Percentiles rank a stretch among this genome's conserved stretches.
These are phyloP conservation scores for Rattus rattus DNA, from an alignment of 2,113 vertebrate genomes.

Conservation along the genomic window DNA sequence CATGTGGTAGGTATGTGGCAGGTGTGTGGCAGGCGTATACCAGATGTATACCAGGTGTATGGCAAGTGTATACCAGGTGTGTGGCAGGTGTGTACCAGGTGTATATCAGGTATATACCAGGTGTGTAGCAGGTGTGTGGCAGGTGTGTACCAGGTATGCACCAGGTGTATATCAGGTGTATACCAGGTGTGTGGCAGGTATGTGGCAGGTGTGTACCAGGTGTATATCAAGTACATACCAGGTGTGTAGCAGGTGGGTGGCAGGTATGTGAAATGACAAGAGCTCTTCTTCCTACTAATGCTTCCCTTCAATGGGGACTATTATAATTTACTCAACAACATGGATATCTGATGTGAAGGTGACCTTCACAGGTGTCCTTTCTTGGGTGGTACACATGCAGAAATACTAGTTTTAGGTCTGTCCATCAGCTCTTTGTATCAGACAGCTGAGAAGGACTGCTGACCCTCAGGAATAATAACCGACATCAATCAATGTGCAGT, in stretches of 20 bases:
- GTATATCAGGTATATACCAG: too few species aligned
- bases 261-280: not conserved
- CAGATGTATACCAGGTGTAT: not conserved
- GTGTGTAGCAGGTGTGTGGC: too few species aligned
- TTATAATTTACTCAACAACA: not conserved
- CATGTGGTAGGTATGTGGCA: too few species aligned
- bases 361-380: not conserved
- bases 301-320: not conserved
- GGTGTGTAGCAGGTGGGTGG: too few species aligned
- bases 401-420: not conserved
- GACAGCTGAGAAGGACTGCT: not conserved
- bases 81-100: too few species aligned
- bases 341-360: not conserved
- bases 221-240: too few species aligned
- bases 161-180: too few species aligned
- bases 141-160: too few species aligned
- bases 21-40: not conserved
- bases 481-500: not conserved
- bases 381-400: rapidly evolving
- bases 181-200: not conserved
- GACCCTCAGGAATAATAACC: not conserved
- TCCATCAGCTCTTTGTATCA: not conserved
- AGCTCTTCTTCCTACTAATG: not conserved
- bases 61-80: not conserved
- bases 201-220: not conserved